Base-by-base conservation (phyloP, 2,888 invertebrate species). In the Stenoptilia bipunctidactyla region DNA sequence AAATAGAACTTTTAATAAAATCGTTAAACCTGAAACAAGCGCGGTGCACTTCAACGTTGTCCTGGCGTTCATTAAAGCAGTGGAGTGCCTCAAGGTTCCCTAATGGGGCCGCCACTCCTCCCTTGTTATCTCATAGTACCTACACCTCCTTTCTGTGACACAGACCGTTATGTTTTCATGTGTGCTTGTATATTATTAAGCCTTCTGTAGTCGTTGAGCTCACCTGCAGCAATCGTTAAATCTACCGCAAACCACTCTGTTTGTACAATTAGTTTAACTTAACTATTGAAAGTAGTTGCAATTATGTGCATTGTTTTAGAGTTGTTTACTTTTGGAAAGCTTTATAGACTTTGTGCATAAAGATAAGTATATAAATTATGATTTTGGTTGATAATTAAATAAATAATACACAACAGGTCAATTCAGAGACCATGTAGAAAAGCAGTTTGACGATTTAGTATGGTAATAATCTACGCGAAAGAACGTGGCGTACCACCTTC, bases 91-190 rank as follows among this genome's bases (percentile, higher is more conserved):
- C 68, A 69, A 72, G 75, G 68, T 66, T 56, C 50, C 51, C 63
- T 73, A 70, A 74, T 68, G 69, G 73, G 72, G 60, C 70, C 73
- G 63, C 58, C 58, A 62, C 69, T 70, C 66, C 66, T 60, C 59
- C 59, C 68, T 75, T 71, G 75, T 73, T 73, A 74, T 64, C 67
- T 69, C 66, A 65, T 65, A 20, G 67, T 66, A n/a, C n/a, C n/a
- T 66, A 54, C 58, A 67, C 54, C 63, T 59, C 68, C 71, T 73
- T 74, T 74, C 70, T 61, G 54, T 56, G 53, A 53, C 51, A 47
- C 51, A 56, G 54, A 42, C 39, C 42, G 40, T 46, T 43, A 42
- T 47, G 45, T 45, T 44, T 42, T 47, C 45, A 53, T 55, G 52
- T 52, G 50, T 52, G 54, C 56, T 56, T 55, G 56, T 57, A 20